Conservation (phyloP, 2,113 vertebrate genomes). For the Phalacrocorax aristotelis region DNA sequence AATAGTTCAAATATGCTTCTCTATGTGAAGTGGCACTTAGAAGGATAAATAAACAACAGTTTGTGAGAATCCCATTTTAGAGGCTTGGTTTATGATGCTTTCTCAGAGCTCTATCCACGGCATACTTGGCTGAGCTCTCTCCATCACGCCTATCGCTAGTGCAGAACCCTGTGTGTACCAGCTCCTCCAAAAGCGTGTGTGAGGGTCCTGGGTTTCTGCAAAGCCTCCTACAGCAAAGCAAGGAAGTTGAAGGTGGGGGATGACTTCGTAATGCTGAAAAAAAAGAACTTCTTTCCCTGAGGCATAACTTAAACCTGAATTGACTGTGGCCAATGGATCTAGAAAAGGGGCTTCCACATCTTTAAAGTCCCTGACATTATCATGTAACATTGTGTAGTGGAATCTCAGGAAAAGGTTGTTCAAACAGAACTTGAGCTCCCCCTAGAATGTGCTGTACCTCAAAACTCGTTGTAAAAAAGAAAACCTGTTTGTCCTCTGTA, state of each 20-base stretch:
- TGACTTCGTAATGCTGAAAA: no score
- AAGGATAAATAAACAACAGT: not conserved
- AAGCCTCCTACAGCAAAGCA: not conserved
- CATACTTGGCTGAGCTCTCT: rapidly evolving
- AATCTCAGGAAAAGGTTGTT: not conserved
- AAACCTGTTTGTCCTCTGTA: not conserved
- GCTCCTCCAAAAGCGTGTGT: not conserved
- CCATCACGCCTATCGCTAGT: not conserved
- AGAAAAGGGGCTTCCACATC: not conserved
- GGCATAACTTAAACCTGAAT: not conserved
- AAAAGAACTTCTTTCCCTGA: not conserved
- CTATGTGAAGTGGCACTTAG: not conserved
- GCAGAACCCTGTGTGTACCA: not conserved
- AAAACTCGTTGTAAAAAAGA: not conserved
- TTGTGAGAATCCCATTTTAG: not conserved
- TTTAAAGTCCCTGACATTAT: no score
- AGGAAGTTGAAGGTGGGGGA: not conserved
- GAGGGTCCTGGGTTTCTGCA: not conserved
- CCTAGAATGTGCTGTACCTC: not conserved
- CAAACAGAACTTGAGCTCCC: not conserved
- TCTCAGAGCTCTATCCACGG: not conserved
- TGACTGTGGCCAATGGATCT: not conserved
- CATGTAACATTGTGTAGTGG: rapidly evolving
- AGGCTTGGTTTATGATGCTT: not conserved
- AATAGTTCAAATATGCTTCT: not conserved